Evolutionary conservation across 1,140 invertebrate genomes (phyloP), one percentile per base, ranked within the genome.

Genomic region (Heliconius eleuchia): DNA sequence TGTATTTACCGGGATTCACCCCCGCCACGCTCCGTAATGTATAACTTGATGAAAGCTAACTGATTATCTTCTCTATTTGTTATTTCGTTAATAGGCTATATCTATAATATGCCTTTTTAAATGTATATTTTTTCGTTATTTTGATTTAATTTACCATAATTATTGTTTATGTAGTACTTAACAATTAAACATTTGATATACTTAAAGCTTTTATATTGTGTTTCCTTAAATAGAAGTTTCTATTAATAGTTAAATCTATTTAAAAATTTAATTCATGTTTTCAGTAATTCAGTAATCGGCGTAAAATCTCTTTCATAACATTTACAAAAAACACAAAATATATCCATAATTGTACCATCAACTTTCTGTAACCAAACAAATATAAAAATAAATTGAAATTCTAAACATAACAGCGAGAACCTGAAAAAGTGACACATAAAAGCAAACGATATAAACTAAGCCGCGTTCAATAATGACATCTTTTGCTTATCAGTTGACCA

Each of bases 401-500:
- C 3, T 23, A 57, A 19, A 0, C 55, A 57, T 23, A 13, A 9
- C 1, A 66, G 60, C 16, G 8, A 37, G 9, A 39, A 55, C 70
- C 66, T 74, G 77, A 57, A 79, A 34, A 79, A 82, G 76, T 83
- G 86, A 87, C 37, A 77, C 37, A 50, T 34, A 82, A 82, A 80
- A 78, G 46, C 76, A 71, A 89, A 87, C 88, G 88, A 87, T 88
- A 90, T 86, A 92, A 92, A 91, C 88, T 92, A 89, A 92, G 88
- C 85, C 85, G 60, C 85, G 81, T 78, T 87, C 90, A 82, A 89
- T 94, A 93, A 92, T 89, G 91, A 93, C 87, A 73, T 92, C 92
- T 90, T 94, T 94, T 94, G 88, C 92, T 92, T 94, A 94, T 94
- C 92, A 94, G 89, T 89, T 94, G 91, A 93, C 92, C 92, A 92